Base-by-base conservation (phyloP, 2,113 vertebrate genomes). In the Anarhynchus alexandrinus region DNA sequence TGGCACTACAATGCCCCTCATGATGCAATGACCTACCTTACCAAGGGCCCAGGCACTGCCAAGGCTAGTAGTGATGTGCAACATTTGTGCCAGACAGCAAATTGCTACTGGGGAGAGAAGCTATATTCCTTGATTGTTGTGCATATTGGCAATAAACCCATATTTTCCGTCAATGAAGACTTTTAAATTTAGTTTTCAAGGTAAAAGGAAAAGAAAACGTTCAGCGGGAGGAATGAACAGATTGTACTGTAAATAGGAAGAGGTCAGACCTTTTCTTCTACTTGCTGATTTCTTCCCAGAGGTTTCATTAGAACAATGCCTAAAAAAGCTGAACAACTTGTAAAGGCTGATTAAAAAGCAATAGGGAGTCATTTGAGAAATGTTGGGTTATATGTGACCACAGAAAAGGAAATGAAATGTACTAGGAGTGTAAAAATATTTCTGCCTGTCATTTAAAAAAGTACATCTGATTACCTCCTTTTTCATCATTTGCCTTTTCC, bases 171-270 rank as follows among this genome's bases (percentile, higher is more conserved):
- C 61, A 81, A 79, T 34, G 29, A 79, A 83, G 38, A 36, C 26
- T 78, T 95, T 71, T 43, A 51, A 73, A 93, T 76, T 86, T 62
- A 38, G 26, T 78, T 95, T 91, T 94, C 57, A 93, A 87, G 61
- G 61, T 82, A 87, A 76, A 93, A 82, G 26, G 54, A n/a, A 81
- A 96, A 73, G 7, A 88, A 93, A 91, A 58, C 11, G 1, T 47
- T 88, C 29, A 32, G 16, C 16, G 64, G 66, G 26, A 90, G 8
- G 54, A 76, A 85, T 49, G 62, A 86, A 78, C 22, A 82, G 61
- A 82, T 42, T 76, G 55, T 55, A 74, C 47, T 57, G 69, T 59
- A 87, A 88, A 88, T 62, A 90, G 12, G 66, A 88, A 83, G 45
- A 90, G 69, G 72, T 59, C 69, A 94, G 36, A 85, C 7, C 47